Base-by-base conservation (phyloP, 2,113 vertebrate species). In the Chunga burmeisteri region DNA sequence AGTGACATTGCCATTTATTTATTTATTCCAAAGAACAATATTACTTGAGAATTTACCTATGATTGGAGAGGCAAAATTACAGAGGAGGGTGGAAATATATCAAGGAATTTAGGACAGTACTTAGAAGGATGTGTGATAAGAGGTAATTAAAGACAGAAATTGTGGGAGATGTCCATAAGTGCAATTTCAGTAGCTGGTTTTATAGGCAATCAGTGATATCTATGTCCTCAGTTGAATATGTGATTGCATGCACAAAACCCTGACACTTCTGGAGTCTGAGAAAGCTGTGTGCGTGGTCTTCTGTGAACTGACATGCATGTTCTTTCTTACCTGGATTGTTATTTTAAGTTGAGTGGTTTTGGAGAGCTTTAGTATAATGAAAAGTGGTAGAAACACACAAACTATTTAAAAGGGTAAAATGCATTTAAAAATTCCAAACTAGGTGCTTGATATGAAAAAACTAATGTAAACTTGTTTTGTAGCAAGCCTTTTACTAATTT, bases 241-340 rank as follows among this genome's bases (percentile, higher is more conserved):
- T 38, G 67, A 58, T 19, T 66, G 38, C 46, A 16, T 11, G 21
- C 23, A n/a, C 46, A 55, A 50, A 70, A 4, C 79, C 7, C 32
- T 63, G 61, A 42, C 8, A 0, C 22, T 63, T 40, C 29, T 44
- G 55, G 55, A 65, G 66, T 11, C 46, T 6, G 62, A 71, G 26
- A 44, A 25, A 61, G 29, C 56, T 13, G 6, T n/a, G n/a, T 66
- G 42, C 47, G 52, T 38, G 53, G 29, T 18, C 55, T 86, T 47
- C 73, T 86, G 63, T 56, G 62, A 77, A 7, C 5, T 46, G 68
- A 29, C 1, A 0, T 25, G 23, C 26, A 4, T 0, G 0, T 81
- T 72, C 13, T 8, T 56, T 56, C 56, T 74, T 58, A 53, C 38
- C 32, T 2, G 1, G 8, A 8, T 36, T 44, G 27, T 79, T 63